A percentile compares a stretch with the other conserved stretches of the same genome.
phyloP scores from a whole-genome alignment of 2,113 vertebrate genomes.

The Cheirogaleus medius region DNA sequence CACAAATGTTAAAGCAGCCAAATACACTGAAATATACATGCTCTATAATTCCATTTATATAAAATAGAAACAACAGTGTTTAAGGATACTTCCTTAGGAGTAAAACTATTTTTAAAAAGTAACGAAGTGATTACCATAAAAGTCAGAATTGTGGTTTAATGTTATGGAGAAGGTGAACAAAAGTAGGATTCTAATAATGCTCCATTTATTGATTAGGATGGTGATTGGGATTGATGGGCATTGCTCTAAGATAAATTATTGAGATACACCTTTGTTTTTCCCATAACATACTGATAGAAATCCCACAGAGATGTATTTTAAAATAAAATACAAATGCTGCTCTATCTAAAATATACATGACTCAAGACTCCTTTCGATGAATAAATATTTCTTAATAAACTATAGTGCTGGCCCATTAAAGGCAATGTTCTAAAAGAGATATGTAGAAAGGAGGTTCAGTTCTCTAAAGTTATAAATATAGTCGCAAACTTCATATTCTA shows the following conservation, averaged over 20 bases:
- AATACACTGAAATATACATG: neutral
- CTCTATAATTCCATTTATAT: neutral
- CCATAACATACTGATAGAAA: neutral
- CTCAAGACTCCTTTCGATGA: neutral
- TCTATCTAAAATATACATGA: neutral
- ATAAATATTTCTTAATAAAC: conserved; percentile 14
- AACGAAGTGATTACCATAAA: neutral
- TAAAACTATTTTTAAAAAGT: neutral
- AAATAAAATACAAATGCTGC: conserved; percentile 38
- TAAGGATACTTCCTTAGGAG: neutral
- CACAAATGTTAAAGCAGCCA: neutral
- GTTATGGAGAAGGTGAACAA: neutral
- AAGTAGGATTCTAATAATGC: neutral
- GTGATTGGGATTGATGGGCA: no score
- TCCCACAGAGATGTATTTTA: neutral
- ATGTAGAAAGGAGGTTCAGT: neutral
- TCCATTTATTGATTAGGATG: neutral
- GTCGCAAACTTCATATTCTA: neutral
- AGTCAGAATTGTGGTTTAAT: neutral
- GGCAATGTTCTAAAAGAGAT: neutral
- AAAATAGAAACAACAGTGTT: neutral
- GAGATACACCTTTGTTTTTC: neutral
- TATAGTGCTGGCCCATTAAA: neutral
- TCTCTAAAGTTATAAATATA: neutral
- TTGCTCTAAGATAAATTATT: neutral